Evolutionary conservation across 2,888 invertebrate genomes (phyloP).

Genomic region (Suillia variegata): DNA sequence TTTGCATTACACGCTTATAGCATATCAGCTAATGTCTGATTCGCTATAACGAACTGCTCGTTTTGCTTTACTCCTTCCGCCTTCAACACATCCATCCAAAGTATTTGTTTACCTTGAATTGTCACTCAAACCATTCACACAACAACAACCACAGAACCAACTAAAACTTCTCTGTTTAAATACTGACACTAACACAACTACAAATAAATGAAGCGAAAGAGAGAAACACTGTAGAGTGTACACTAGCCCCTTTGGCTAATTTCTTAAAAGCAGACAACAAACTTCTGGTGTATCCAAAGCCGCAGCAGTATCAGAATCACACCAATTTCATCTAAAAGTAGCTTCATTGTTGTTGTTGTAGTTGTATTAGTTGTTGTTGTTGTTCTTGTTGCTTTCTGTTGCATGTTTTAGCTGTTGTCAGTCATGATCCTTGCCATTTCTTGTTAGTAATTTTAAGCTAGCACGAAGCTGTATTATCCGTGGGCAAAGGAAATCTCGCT

Average conservation of each 20-base stretch:
- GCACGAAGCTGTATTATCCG: too few species aligned
- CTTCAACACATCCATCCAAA: background rate
- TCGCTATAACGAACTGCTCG: too few species aligned
- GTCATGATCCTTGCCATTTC: background rate
- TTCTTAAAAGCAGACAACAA: conserved; percentile 4
- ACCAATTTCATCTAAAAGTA: conserved; percentile 8
- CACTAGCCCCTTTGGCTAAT: background rate
- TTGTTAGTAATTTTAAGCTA: conserved; percentile 1
- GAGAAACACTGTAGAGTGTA: background rate
- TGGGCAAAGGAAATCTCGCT: too few species aligned
- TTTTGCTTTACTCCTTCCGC: too few species aligned
- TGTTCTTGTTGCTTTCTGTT: background rate
- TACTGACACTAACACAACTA: too few species aligned
- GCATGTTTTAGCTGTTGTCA: too few species aligned
- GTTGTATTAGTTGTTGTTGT: too few species aligned
- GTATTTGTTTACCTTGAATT: background rate
- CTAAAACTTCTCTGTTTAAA: too few species aligned
- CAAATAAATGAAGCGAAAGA: too few species aligned
- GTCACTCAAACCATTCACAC: background rate
- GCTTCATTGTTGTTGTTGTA: too few species aligned
- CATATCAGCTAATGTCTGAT: too few species aligned
- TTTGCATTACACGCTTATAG: background rate
- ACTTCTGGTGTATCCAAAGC: background rate
- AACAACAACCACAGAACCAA: too few species aligned
- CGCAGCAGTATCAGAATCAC: background rate